These are phyloP conservation scores for Galemys pyrenaicus DNA, from an alignment of 2,113 vertebrate species.

Conservation along the genomic window DNA sequence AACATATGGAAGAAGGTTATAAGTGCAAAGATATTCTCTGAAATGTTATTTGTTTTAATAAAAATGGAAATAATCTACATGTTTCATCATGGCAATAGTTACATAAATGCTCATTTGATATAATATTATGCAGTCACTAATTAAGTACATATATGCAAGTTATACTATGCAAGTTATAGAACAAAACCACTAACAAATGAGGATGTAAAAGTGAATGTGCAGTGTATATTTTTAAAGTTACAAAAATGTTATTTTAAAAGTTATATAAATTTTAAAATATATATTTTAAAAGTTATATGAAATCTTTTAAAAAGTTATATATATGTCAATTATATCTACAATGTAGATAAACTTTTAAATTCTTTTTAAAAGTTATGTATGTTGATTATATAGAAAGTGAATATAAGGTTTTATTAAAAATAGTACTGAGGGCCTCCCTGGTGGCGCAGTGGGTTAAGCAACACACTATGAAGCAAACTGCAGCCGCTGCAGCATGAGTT, in stretches of 20 bases:
- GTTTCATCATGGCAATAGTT: neutral
- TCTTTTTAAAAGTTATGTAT: neutral
- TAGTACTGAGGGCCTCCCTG: no score
- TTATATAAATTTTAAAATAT: no score
- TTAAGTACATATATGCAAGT: no score
- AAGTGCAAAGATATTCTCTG: constrained; percentile 8
- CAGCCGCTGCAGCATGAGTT: no score
- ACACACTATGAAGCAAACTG: no score
- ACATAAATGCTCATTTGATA: constrained; percentile 30
- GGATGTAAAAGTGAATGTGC: constrained; percentile 4
- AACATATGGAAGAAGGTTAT: constrained; percentile 24
- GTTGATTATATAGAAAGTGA: neutral
- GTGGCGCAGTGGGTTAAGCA: no score
- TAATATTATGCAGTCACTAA: constrained; percentile 27
- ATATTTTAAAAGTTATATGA: no score
- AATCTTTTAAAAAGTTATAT: neutral
- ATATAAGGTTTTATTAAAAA: neutral
- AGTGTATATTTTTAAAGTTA: neutral
- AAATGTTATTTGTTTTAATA: constrained; percentile 37
- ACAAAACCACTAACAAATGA: neutral
- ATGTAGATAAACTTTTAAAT: no score
- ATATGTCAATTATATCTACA: neutral
- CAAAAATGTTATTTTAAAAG: no score
- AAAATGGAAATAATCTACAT: neutral
- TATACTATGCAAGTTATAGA: neutral